phyloP scores from a whole-genome alignment of 1,140 invertebrate genomes.

The Catajapyx aquilonaris region DNA sequence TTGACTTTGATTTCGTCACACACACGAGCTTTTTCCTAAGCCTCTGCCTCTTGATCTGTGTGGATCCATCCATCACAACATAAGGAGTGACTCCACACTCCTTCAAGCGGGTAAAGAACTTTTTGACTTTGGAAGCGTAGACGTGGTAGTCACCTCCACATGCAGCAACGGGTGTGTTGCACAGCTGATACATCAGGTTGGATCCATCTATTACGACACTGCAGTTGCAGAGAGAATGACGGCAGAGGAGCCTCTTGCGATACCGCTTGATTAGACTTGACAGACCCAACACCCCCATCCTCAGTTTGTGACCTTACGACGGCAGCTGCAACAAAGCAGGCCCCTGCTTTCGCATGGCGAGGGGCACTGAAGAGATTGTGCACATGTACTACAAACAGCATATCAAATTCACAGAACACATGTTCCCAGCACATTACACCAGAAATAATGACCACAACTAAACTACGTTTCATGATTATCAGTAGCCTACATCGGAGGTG shows the following conservation, averaged over 20 bases:
- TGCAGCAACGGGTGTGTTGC: slow-evolving; percentile 16
- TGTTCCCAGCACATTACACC: no score
- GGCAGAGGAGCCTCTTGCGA: slow-evolving; percentile 15
- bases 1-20: slow-evolving; percentile 10
- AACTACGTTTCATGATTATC: no score
- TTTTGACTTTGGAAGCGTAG: slow-evolving; percentile 17
- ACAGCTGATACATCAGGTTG: slow-evolving; percentile 24
- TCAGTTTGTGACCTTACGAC: no score
- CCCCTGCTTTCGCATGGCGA: no score
- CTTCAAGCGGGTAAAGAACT: slow-evolving; percentile 20
- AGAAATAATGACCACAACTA: no score
- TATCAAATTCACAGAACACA: no score
- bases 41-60: slow-evolving; percentile 15
- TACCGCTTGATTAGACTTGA: slow-evolving; percentile 20
- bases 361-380: no score
- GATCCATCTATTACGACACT: slow-evolving; percentile 24
- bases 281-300: slow-evolving; percentile 18
- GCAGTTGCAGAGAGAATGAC: slow-evolving; percentile 17
- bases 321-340: no score
- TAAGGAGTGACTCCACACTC: slow-evolving; percentile 22
- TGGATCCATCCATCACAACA: slow-evolving; percentile 26
- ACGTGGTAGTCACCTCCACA: slow-evolving; percentile 26
- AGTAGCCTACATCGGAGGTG: no score
- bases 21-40: slow-evolving; percentile 16
- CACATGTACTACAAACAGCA: no score